phyloP scores from a whole-genome alignment of 2,113 vertebrate genomes.

The Sisor rabdophorus region DNA sequence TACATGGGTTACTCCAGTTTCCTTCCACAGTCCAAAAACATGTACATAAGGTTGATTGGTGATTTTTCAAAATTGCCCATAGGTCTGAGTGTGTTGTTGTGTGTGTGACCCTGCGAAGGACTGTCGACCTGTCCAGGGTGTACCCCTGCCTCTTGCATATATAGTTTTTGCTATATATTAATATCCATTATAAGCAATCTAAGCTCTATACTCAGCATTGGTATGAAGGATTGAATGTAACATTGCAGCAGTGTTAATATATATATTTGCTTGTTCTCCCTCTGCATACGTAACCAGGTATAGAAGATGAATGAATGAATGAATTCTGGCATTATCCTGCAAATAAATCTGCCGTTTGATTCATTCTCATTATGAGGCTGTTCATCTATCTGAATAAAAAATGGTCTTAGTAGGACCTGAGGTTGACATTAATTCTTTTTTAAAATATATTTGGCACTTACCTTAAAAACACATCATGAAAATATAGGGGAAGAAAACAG shows the following conservation, averaged over 20 bases:
- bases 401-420: not conserved
- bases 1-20: too few species aligned
- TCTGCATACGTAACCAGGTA: too few species aligned
- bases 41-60: too few species aligned
- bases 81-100: too few species aligned
- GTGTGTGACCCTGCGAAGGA: too few species aligned
- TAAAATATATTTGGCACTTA: slow-evolving; percentile 19
- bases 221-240: not conserved
- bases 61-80: too few species aligned
- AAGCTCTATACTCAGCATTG: not conserved
- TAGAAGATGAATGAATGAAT: too few species aligned
- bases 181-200: not conserved
- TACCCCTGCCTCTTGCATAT: too few species aligned
- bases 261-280: not conserved
- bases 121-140: too few species aligned
- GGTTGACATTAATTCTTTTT: not conserved
- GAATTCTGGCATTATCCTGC: too few species aligned
- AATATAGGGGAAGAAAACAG: not conserved
- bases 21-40: too few species aligned
- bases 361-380: not conserved
- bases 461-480: not conserved
- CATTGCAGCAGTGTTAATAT: not conserved
- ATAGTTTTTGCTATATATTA: not conserved
- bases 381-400: not conserved
- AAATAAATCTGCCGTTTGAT: not conserved